Conservation (phyloP, 2,888 invertebrate genomes). For the Dromius quadrimaculatus region DNA sequence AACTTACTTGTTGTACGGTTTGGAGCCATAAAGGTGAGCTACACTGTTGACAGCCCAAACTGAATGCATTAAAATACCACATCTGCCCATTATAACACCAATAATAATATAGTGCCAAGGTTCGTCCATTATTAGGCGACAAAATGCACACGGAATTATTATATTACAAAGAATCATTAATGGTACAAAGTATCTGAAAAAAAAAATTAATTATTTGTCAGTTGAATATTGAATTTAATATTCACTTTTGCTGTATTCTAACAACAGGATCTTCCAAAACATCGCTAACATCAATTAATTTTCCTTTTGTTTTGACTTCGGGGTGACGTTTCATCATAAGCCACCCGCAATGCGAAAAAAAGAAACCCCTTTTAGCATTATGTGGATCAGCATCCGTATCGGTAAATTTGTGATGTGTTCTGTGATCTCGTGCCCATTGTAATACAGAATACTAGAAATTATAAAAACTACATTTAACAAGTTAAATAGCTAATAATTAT, state of each 20-base stretch:
- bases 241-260: conserved; percentile 61
- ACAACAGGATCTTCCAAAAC: conserved; percentile 65
- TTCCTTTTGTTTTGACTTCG: conserved; percentile 62
- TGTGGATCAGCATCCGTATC: conserved; percentile 66
- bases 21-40: conserved; percentile 69
- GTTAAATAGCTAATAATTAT: not conserved
- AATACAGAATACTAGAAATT: conserved; percentile 65
- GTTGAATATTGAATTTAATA: not conserved
- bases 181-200: conserved; percentile 1
- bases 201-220: not conserved
- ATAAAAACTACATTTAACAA: not conserved
- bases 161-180: not conserved
- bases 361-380: conserved; percentile 67
- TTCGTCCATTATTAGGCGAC: conserved; percentile 70
- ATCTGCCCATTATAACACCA: conserved; percentile 68
- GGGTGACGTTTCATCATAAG: conserved; percentile 65
- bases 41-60: conserved; percentile 74
- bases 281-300: conserved; percentile 65
- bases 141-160: conserved; percentile 59
- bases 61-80: conserved; percentile 68
- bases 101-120: conserved; percentile 66
- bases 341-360: conserved; percentile 71
- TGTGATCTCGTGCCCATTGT: conserved; percentile 66
- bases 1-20: conserved; percentile 61
- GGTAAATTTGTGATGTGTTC: conserved; percentile 66